Base-by-base conservation (phyloP, 2,797 vertebrate genomes). In the Buceros bicornis region DNA sequence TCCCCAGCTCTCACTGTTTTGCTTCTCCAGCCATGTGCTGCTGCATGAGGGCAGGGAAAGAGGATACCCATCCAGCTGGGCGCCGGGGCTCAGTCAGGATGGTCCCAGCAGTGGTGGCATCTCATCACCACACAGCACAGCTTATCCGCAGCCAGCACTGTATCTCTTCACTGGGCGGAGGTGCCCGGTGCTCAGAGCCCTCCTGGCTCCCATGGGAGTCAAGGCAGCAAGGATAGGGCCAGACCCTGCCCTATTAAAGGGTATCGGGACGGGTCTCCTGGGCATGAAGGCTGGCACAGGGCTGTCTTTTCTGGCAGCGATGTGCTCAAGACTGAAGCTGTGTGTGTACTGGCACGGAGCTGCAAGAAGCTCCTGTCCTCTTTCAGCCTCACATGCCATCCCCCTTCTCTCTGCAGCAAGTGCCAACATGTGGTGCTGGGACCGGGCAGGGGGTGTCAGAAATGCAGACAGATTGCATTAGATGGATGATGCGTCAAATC, bases 321-420 rank as follows among this genome's bases (percentile, higher is more conserved):
- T 53, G 35, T 53, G 42, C 67, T 69, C 19, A 16, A 66, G 58
- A 12, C 50, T 10, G 2, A 29, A 18, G 76, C 42, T 69, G 15
- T 3, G 5, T 2, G 0, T 19, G 69, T 64, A 77, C 85, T 90
- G 85, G 16, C 5, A 1, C 2, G 5, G 60, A 69, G 62, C 33
- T 53, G 50, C 78, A 50, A 71, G 76, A 57, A 71, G 47, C 19
- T 82, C 35, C 69, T 5, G 0, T 50, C 48, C 61, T 70, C 37
- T 79, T 50, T 28, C 3, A 1, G 15, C 22, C 54, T 20, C 16
- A 0, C 0, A 1, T n/a, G 70, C 60, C 3, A 0, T 60, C 64
- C 47, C 65, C 47, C 66, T 40, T 57, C 56, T 2, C 78, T 76
- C 33, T 65, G 61, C 66, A 40, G 47, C 2, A 0, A 50, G 35